Percentiles rank a stretch among this genome's conserved stretches.
These are phyloP conservation scores for Phyllotreta cruciferae DNA, from an alignment of 2,888 invertebrate species.

Conservation along the genomic window DNA sequence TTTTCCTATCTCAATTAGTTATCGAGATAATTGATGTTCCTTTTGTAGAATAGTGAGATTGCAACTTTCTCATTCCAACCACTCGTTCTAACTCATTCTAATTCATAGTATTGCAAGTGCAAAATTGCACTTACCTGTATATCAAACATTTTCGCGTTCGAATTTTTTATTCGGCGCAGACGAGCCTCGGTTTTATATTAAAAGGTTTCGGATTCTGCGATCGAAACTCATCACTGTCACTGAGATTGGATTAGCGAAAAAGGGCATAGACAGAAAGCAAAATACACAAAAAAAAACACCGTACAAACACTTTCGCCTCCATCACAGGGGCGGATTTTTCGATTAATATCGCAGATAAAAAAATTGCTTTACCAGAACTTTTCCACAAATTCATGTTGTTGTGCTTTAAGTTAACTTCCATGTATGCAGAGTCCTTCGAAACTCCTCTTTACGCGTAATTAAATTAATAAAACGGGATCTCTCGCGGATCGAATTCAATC, in stretches of 20 bases:
- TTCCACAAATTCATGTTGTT: no score
- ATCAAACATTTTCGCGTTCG: no score
- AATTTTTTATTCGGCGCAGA: slow-evolving; percentile 1
- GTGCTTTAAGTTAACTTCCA: no score
- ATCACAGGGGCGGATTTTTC: slow-evolving; percentile 16
- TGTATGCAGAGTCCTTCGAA: no score
- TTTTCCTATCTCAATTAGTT: slow-evolving; percentile 1
- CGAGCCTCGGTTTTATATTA: slow-evolving; percentile 39
- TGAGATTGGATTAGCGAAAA: slow-evolving; percentile 39
- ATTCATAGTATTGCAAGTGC: no score
- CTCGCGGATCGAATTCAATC: slow-evolving; percentile 20
- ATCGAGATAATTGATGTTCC: no score
- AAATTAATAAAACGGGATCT: background rate
- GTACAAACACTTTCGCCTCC: slow-evolving; percentile 22
- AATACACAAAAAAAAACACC: slow-evolving; percentile 25
- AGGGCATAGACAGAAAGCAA: slow-evolving; percentile 30
- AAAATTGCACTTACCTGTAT: no score
- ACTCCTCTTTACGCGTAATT: no score
- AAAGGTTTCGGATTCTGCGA: slow-evolving; percentile 41
- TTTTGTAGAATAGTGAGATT: no score
- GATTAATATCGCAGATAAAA: slow-evolving; percentile 17
- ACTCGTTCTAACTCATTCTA: no score
- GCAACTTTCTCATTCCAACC: no score
- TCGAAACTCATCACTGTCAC: slow-evolving; percentile 45
- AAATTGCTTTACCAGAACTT: no score